Conservation (phyloP, 2,113 vertebrate genomes). For the Vulpes ferrilata region DNA sequence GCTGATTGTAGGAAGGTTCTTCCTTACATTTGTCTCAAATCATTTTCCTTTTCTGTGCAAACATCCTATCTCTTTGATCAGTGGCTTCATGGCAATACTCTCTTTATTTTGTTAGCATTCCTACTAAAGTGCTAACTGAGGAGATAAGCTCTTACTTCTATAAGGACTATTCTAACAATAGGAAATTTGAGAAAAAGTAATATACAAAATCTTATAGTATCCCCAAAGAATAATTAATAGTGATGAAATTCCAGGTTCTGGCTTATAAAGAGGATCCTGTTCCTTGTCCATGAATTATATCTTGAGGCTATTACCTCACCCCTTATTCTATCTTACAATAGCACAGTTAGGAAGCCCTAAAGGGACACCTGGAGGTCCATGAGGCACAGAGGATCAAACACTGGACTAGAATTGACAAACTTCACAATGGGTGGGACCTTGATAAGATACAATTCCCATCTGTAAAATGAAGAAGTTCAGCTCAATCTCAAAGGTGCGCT, state of each 20-base stretch:
- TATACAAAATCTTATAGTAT: neutral
- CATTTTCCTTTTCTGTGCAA: neutral
- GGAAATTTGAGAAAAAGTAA: neutral
- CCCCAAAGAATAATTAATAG: neutral
- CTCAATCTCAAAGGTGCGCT: neutral
- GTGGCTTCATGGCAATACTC: neutral
- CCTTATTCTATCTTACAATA: neutral
- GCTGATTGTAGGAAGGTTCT: neutral
- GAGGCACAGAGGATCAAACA: neutral
- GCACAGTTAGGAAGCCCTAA: neutral
- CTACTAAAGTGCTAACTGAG: neutral
- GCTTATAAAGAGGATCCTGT: neutral
- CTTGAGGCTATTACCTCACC: neutral
- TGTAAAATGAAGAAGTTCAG: neutral
- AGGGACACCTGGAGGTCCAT: neutral
- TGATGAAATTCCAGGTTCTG: neutral
- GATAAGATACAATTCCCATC: neutral
- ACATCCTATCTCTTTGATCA: neutral
- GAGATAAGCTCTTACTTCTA: neutral
- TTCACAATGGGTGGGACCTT: neutral
- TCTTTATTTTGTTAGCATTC: neutral
- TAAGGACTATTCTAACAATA: neutral
- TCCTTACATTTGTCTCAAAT: neutral
- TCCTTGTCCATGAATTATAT: neutral
- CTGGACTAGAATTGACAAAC: too few species aligned